Conservation (phyloP, 1,140 invertebrate species). For the Aricia agestis region DNA sequence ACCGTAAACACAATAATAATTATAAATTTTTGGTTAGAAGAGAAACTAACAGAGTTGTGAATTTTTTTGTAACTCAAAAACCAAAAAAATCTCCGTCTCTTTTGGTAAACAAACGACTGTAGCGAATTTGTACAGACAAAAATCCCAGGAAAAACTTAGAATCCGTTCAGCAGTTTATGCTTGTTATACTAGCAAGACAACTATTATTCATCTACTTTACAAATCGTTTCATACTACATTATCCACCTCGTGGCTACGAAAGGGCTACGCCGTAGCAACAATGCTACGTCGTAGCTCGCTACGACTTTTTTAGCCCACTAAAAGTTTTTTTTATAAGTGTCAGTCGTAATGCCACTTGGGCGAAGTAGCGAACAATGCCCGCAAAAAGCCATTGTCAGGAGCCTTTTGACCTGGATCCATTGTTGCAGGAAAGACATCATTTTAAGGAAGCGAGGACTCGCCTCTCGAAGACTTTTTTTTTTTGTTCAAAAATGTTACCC, state of each 20-base stretch:
- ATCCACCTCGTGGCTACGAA: neutral
- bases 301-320: slow-evolving; percentile 22
- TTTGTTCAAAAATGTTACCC: slow-evolving; percentile 1
- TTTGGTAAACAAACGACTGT: too few species aligned
- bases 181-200: too few species aligned
- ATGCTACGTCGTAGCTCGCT: slow-evolving; percentile 26
- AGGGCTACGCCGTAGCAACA: slow-evolving; percentile 29
- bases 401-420: slow-evolving; percentile 52
- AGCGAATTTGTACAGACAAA: too few species aligned
- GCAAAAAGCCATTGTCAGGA: slow-evolving; percentile 45
- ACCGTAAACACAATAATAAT: too few species aligned
- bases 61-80: too few species aligned
- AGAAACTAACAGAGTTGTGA: too few species aligned
- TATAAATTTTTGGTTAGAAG: too few species aligned
- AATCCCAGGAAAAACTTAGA: too few species aligned
- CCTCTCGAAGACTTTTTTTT: slow-evolving; percentile 25
- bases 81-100: too few species aligned
- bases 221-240: neutral
- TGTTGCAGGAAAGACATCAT: slow-evolving; percentile 46
- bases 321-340: slow-evolving; percentile 31
- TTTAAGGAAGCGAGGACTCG: slow-evolving; percentile 32
- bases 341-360: slow-evolving; percentile 40
- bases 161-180: too few species aligned
- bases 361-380: slow-evolving; percentile 43
- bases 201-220: too few species aligned